These are phyloP conservation scores for Agapornis roseicollis DNA, from an alignment of 2,113 vertebrate genomes.

Conservation along the genomic window DNA sequence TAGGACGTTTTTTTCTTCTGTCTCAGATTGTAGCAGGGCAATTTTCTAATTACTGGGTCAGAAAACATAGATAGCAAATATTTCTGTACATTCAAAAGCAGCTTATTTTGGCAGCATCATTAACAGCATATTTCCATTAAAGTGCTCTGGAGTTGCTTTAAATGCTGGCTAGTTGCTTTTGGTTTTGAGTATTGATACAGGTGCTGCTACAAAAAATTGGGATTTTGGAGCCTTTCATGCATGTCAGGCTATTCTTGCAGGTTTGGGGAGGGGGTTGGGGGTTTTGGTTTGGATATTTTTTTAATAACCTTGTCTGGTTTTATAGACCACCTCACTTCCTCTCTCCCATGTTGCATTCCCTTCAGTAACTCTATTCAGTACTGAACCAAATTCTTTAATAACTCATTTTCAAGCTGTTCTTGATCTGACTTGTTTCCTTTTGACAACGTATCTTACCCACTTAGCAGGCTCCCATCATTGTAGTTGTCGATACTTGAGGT, in stretches of 20 bases:
- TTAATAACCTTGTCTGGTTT: background rate
- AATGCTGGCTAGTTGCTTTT: background rate
- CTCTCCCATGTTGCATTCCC: background rate
- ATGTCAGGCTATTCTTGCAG: background rate
- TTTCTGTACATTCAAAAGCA: background rate
- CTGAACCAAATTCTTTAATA: background rate
- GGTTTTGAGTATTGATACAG: background rate
- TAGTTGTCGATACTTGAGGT: background rate
- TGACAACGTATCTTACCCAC: background rate
- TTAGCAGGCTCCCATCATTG: background rate
- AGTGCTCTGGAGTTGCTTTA: background rate
- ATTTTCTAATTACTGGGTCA: background rate
- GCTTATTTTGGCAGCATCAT: background rate
- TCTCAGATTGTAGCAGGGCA: background rate
- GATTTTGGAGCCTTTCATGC: background rate
- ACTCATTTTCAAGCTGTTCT: background rate
- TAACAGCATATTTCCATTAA: background rate
- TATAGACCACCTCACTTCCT: background rate
- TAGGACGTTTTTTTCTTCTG: background rate
- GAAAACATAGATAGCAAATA: background rate
- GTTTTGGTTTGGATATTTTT: background rate
- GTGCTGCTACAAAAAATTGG: background rate
- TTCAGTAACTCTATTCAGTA: background rate
- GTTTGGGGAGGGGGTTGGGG: rapidly evolving
- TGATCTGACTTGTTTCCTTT: background rate